Base-by-base conservation (phyloP, 2,797 vertebrate genomes). In the Mormyrops boulengeri region DNA sequence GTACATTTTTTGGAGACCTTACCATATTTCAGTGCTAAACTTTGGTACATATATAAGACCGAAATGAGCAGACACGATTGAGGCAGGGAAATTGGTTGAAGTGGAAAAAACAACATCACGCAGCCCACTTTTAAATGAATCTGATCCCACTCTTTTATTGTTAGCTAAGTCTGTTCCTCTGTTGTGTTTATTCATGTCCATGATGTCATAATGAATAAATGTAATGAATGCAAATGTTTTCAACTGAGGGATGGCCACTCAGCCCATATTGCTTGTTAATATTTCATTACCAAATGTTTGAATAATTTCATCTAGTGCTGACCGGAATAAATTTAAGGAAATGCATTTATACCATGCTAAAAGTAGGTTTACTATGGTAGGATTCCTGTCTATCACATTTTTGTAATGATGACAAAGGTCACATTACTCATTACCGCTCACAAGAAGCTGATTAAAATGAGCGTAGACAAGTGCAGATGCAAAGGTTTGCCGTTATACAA, bases 221-320 rank as follows among this genome's bases (percentile, higher is more conserved):
- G 49, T 53, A 53, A 52, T 50, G 44, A 85, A 52, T 50, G 84
- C 47, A 85, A 85, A 52, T 85, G 84, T 52, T 85, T 82, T 82
- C 77, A 47, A 52, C 49, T 85, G 49, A 85, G 17, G 53, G 84
- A 52, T 52, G 22, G 84, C 44, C 49, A 52, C 22, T 85, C 84
- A 85, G 84, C 22, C 84, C 84, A 85, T 85, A 47, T 85, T 85
- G 84, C 84, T 50, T 85, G 84, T 85, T 85, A 52, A 85, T 85
- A 85, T 85, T 85, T 85, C 84, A 85, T 85, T 50, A 85, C 77
- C 49, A 53, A 85, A 85, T 85, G 84, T 52, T 26, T 50, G 84
- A 52, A 30, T 52, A 50, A 47, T 52, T 52, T 50, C 53, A 53
- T 85, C 84, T 26, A 30, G 84, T 30, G 47, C 49, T 85, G 84